Evolutionary conservation across 2,888 invertebrate species (phyloP).

Genomic region (Ennomos erosarius): DNA sequence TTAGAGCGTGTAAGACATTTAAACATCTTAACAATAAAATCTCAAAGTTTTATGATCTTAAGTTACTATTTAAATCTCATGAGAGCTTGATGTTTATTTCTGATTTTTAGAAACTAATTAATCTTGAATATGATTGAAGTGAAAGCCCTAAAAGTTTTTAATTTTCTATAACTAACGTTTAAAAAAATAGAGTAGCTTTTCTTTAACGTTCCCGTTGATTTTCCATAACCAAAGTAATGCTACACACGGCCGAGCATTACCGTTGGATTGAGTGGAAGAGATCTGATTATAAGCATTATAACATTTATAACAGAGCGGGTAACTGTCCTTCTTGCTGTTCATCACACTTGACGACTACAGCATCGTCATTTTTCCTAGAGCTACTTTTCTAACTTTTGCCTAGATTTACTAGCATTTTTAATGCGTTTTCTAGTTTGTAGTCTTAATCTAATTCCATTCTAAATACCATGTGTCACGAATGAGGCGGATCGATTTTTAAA

Average conservation of each 20-base stretch:
- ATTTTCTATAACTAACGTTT: no score
- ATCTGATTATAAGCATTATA: constrained; percentile 41
- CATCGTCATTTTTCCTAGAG: constrained; percentile 9
- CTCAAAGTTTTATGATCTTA: no score
- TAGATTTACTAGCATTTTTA: constrained; percentile 9
- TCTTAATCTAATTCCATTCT: constrained; percentile 27
- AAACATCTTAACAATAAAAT: no score
- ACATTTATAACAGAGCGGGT: constrained; percentile 52
- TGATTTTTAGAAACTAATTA: no score
- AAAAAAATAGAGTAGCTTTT: no score
- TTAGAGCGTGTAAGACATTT: no score
- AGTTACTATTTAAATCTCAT: no score
- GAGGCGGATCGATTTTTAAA: constrained; percentile 19
- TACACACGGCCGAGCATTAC: constrained; percentile 41
- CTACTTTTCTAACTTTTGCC: constrained; percentile 3
- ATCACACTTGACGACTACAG: constrained; percentile 9
- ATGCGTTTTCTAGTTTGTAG: constrained; percentile 21
- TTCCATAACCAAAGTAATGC: constrained; percentile 1
- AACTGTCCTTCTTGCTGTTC: constrained; percentile 46
- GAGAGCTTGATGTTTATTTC: no score
- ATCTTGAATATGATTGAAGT: not conserved
- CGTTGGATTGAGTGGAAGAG: constrained; percentile 46
- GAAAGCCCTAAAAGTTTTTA: not conserved
- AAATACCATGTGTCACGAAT: constrained; percentile 21
- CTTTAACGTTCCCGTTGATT: not conserved